Conservation (phyloP, 2,888 invertebrate species). For the Didymodactylos carnosus region DNA sequence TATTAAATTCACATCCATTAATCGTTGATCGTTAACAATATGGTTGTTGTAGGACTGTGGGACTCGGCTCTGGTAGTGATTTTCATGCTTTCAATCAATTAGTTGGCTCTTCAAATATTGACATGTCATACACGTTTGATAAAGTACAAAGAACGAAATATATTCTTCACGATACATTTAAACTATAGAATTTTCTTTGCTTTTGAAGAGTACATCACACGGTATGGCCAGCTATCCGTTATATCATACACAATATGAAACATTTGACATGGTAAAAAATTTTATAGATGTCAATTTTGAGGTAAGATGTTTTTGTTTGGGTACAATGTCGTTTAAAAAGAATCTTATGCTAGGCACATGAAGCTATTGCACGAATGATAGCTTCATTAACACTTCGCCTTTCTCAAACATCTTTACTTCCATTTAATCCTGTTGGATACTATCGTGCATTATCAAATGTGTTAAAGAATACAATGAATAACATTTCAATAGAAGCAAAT, state of each 20-base stretch:
- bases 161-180: not conserved
- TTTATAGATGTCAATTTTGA: constrained; percentile 7
- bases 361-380: not conserved
- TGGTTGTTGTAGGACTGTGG: not conserved
- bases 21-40: too few relatives aligned
- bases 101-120: not conserved
- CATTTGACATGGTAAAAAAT: not conserved
- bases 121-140: too few relatives aligned
- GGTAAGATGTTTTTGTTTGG: not conserved
- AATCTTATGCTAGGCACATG: not conserved
- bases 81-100: not conserved
- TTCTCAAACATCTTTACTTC: not conserved
- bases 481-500: not conserved
- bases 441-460: not conserved
- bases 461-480: not conserved
- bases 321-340: not conserved
- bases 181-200: not conserved
- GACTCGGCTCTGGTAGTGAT: not conserved
- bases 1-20: not conserved
- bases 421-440: constrained; percentile 3
- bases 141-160: not conserved
- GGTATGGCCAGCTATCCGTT: not conserved
- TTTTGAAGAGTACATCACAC: not conserved
- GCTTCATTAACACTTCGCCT: not conserved
- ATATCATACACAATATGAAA: constrained; percentile 13